Base-by-base conservation (phyloP, 2,113 vertebrate genomes). In the Phyllostomus discolor region DNA sequence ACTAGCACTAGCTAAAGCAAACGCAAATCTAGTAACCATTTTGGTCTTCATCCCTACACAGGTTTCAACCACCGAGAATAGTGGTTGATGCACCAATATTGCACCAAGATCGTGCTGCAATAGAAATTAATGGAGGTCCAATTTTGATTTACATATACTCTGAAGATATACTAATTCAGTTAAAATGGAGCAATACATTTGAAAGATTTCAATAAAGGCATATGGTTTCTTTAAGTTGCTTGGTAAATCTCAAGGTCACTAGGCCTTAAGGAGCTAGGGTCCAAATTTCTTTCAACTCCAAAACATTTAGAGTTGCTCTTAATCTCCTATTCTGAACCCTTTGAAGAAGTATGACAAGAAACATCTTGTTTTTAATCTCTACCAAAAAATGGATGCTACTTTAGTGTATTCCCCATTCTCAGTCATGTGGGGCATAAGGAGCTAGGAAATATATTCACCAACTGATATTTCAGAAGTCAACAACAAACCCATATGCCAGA, bases 301-400 rank as follows among this genome's bases (percentile, higher is more conserved):
- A 95, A 91, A 86, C 48, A 82, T 67, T 82, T 50, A 92, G 70
- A 91, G 43, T 69, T 90, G 38, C 26, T 94, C 52, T 95, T 84
- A 78, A 41, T 64, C 24, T 67, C 12, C 33, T n/a, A 57, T 50
- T 83, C 48, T 41, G 52, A 85, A 66, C 15, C 10, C 28, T 76
- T 31, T 95, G 62, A 91, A 87, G 54, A 91, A 93, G 28, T 7
- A 66, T 15, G 85, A 50, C 26, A 86, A 64, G 41, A 89, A 92
- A 17, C 4, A 50, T 80, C 59, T 75, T 78, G 26, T 82, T 95
- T 93, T 43, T 76, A 92, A 57, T 93, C 88, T 85, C 46, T 95
- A 43, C 50, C 48, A 92, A 95, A 95, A 86, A 73, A 80, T 33
- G 16, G 28, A 70, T 76, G 50, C 7, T 95, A 80, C 33, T 73